phyloP scores from a whole-genome alignment of 2,797 vertebrate species.

The Coccyzus lansbergi region DNA sequence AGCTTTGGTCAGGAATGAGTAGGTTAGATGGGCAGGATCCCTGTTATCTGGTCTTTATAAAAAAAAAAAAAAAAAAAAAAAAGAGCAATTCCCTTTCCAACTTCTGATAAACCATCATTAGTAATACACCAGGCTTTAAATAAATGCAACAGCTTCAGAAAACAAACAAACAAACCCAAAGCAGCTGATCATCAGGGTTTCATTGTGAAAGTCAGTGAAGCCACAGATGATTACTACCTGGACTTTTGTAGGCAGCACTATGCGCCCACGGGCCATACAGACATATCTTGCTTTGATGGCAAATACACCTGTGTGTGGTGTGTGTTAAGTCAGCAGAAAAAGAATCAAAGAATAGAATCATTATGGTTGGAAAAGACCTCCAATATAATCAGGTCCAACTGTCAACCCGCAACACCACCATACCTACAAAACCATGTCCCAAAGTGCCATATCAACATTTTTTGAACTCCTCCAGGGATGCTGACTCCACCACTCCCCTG shows the following conservation, averaged over 20 bases:
- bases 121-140: rapidly evolving
- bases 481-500: too few relatives aligned
- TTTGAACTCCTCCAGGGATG: too few relatives aligned
- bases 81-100: background rate
- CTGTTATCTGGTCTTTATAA: background rate
- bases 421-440: too few relatives aligned
- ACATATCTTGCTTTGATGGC: background rate
- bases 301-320: rapidly evolving
- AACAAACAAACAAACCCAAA: rapidly evolving
- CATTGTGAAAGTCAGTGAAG: background rate
- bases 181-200: background rate
- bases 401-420: too few relatives aligned
- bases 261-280: background rate
- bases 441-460: too few relatives aligned
- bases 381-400: too few relatives aligned
- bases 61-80: background rate
- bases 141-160: background rate
- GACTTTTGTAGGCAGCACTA: background rate
- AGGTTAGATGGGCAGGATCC: background rate
- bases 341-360: too few relatives aligned
- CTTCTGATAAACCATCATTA: background rate
- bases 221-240: background rate
- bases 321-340: too few relatives aligned
- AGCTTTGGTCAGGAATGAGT: background rate
- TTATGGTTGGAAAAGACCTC: too few relatives aligned